Evolutionary conservation across 2,888 invertebrate genomes (phyloP).

Genomic region (Plebejus melissa): DNA sequence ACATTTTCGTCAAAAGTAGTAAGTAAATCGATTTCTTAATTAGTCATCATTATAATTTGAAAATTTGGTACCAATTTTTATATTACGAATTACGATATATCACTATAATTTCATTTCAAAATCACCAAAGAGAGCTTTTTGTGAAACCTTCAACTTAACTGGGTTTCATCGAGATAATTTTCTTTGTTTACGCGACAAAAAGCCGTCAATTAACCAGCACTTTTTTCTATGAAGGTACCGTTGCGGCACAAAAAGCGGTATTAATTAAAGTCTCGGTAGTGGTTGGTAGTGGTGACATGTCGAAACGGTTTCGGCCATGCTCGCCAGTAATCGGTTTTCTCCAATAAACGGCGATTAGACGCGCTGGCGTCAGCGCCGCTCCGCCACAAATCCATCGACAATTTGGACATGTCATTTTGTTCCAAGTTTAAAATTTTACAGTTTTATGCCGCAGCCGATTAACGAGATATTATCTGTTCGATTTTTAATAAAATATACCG

Average conservation of each 20-base stretch:
- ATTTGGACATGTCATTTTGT: not conserved
- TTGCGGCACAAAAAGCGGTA: constrained; percentile 21
- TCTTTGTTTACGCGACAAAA: not conserved
- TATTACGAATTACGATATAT: no score
- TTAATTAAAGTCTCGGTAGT: constrained; percentile 30
- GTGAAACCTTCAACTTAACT: not conserved
- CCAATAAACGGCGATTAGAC: constrained; percentile 79
- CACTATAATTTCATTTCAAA: not conserved
- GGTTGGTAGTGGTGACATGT: constrained; percentile 66
- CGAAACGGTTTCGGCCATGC: constrained; percentile 67
- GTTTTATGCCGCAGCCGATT: not conserved
- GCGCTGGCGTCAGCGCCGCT: constrained; percentile 74
- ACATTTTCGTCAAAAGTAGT: not conserved
- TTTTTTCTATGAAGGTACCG: constrained; percentile 10
- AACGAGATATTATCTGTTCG: not conserved
- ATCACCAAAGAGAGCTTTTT: not conserved
- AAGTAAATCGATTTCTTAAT: not conserved
- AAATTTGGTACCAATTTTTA: no score
- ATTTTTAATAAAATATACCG: not conserved
- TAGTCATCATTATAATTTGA: no score
- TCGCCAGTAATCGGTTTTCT: constrained; percentile 75
- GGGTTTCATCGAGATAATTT: not conserved
- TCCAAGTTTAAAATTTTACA: constrained; percentile 22
- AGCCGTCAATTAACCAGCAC: constrained; percentile 6
- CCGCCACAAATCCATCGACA: constrained; percentile 34